These are phyloP conservation scores for Actinia tenebrosa DNA, from an alignment of 64 coral and sea anemone species.

Conservation along the genomic window DNA sequence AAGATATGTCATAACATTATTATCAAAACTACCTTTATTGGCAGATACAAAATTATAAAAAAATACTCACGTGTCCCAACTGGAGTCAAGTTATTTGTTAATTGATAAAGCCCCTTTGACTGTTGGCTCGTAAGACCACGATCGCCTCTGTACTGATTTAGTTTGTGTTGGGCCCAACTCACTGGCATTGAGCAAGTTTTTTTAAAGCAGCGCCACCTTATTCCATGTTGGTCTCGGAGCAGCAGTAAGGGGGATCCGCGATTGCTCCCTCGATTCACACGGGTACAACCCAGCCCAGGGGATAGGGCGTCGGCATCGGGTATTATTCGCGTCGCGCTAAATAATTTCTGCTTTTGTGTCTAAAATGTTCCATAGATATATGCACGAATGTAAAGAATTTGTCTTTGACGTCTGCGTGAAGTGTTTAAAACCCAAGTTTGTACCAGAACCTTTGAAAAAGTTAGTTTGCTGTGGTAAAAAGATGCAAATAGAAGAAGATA, in stretches of 20 bases:
- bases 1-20: background rate
- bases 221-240: constrained; percentile 43
- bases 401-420: too few relatives aligned
- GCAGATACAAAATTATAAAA: background rate
- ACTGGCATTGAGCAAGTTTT: constrained; percentile 37
- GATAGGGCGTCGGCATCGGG: too few relatives aligned
- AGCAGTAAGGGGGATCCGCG: background rate
- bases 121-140: constrained; percentile 21
- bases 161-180: constrained; percentile 32
- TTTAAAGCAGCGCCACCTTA: constrained; percentile 43
- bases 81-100: constrained; percentile 31
- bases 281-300: too few relatives aligned
- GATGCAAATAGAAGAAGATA: too few relatives aligned
- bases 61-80: constrained; percentile 54
- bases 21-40: background rate
- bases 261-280: too few relatives aligned
- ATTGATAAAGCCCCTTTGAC: constrained; percentile 23
- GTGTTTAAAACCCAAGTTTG: too few relatives aligned
- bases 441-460: too few relatives aligned
- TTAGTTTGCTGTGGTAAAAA: too few relatives aligned
- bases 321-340: too few relatives aligned
- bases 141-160: constrained; percentile 12
- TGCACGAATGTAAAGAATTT: too few relatives aligned
- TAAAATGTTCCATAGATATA: too few relatives aligned
- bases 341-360: too few relatives aligned